Evolutionary conservation across 2,113 vertebrate species (phyloP), one percentile per base, ranked within the genome.

Genomic region (Silurus meridionalis): DNA sequence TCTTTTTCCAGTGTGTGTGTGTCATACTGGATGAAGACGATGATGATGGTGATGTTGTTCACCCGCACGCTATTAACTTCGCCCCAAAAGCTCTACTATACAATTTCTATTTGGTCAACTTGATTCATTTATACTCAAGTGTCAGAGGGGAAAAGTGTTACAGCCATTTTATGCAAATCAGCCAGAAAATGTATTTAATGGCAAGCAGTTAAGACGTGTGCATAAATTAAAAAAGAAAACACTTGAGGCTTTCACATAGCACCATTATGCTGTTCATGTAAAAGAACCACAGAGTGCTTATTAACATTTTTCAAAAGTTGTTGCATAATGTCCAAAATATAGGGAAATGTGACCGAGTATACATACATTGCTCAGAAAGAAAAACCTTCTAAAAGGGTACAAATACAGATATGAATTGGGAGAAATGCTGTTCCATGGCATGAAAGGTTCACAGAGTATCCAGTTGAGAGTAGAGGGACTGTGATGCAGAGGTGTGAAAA

Each of bases 81-180:
- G 14, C 8, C 83, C 63, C 23, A 25, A 60, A 74, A 46, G 28
- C 14, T 14, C 67, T 83, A 74, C 17, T 23, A 8, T 6, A 2
- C 23, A 2, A 8, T 58, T 74, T 84, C 37, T 37, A 37, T 66
- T 78, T 64, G 21, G 21, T 79, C 5, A 53, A 0, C 83, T 17
- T 14, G 9, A 25, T 37, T 21, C 37, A 52, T 63, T 77, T 61
- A 28, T 13, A 57, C 64, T 64, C n/a, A 75, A 77, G 25, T 60
- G 9, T 9, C n/a, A n/a, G n/a, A 4, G 11, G 74, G 4, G 4
- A 52, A 6, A 19, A 9, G 77, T 58, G 15, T 60, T 79, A 58
- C 58, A 58, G 53, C 77, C 77, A 58, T 79, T 80, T 80, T 58
- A 79, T 79, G 75, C 75, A 79, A 79, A 79, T 80, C 57, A 80